phyloP scores from a whole-genome alignment of 2,888 invertebrate species.

The Arenicola marina region DNA sequence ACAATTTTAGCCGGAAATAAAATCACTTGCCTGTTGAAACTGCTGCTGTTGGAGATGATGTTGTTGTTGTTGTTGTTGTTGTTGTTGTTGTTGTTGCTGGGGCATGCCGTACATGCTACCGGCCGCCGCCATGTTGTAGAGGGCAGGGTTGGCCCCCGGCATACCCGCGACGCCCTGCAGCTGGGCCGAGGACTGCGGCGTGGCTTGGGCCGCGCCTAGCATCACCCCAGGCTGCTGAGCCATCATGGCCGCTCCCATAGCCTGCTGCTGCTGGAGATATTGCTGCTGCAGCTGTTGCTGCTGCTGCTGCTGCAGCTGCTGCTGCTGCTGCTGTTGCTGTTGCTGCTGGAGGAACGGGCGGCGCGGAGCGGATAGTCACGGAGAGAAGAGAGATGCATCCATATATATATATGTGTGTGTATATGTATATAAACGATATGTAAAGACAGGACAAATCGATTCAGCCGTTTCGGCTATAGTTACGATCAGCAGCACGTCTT shows the following conservation, averaged over 20 bases:
- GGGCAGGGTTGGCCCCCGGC: background rate
- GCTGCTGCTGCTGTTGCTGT: constrained; percentile 2
- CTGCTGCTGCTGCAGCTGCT: constrained; percentile 5
- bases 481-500: too few species aligned
- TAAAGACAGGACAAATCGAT: too few species aligned
- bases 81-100: constrained; percentile 4
- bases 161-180: background rate
- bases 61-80: constrained; percentile 1
- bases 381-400: too few species aligned
- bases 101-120: constrained; percentile 1
- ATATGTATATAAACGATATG: too few species aligned
- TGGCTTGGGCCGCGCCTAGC: too few species aligned
- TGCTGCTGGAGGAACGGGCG: too few species aligned
- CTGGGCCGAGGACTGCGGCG: background rate
- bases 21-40: too few species aligned
- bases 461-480: too few species aligned
- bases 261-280: constrained; percentile 3
- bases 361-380: too few species aligned
- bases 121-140: background rate
- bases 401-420: too few species aligned
- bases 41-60: background rate
- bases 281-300: background rate
- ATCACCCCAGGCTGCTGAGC: background rate
- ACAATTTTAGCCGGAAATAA: too few species aligned
- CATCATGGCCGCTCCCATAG: background rate